These are phyloP conservation scores for Megathymus violae DNA, from an alignment of 1,140 invertebrate species.

Conservation along the genomic window DNA sequence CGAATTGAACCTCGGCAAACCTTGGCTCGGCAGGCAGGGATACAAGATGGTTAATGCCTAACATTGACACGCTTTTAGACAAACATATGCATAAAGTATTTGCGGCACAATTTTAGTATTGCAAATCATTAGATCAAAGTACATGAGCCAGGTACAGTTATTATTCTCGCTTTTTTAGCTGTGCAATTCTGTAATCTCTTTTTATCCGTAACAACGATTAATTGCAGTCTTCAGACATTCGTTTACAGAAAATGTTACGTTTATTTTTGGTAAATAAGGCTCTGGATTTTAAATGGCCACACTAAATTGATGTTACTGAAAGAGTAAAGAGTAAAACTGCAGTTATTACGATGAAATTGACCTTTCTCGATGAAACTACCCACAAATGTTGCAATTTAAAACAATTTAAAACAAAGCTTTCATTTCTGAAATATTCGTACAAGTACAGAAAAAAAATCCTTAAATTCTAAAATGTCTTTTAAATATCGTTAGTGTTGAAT, in stretches of 20 bases:
- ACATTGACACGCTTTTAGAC: too few relatives aligned
- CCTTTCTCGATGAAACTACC: too few relatives aligned
- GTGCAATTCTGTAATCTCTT: slow-evolving; percentile 13
- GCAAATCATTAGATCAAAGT: not conserved
- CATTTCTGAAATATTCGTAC: too few relatives aligned
- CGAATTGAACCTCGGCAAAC: too few relatives aligned
- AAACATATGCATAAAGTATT: not conserved
- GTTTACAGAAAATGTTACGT: slow-evolving; percentile 12
- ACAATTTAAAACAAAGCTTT: too few relatives aligned
- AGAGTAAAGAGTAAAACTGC: slow-evolving; percentile 1
- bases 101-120: not conserved
- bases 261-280: slow-evolving; percentile 14
- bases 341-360: too few relatives aligned
- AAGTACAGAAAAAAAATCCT: too few relatives aligned
- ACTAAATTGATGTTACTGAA: slow-evolving; percentile 4
- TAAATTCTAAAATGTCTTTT: too few relatives aligned
- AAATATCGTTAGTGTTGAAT: too few relatives aligned
- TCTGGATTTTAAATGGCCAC: slow-evolving; percentile 13
- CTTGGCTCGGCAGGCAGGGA: too few relatives aligned
- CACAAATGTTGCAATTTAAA: too few relatives aligned
- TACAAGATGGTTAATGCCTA: too few relatives aligned
- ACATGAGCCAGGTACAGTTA: not conserved
- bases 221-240: slow-evolving; percentile 7
- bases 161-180: slow-evolving; percentile 7
- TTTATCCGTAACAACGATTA: slow-evolving; percentile 18